phyloP scores from a whole-genome alignment of 2,113 vertebrate genomes.

The Oncorhynchus clarkii region DNA sequence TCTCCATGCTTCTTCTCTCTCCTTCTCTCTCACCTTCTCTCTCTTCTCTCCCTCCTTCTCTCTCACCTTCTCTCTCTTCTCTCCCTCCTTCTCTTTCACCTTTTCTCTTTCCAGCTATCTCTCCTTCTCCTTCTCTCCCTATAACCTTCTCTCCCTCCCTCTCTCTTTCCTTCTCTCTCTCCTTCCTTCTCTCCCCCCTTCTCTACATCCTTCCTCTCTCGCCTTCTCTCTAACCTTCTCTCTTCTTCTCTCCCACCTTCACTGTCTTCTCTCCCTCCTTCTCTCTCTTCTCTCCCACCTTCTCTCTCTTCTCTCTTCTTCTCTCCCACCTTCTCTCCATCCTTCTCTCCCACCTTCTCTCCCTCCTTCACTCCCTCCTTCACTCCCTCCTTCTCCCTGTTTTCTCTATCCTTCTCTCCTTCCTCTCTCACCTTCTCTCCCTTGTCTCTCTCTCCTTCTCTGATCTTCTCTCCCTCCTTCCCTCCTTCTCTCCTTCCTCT shows the following conservation, averaged over 20 bases:
- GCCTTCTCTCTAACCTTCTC: no score
- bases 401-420: background rate
- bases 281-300: no score
- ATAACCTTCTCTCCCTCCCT: background rate
- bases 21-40: no score
- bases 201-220: background rate
- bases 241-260: no score
- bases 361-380: background rate
- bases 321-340: background rate
- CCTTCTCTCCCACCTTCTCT: background rate
- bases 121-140: background rate
- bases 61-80: background rate
- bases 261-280: no score
- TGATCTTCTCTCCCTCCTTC: no score
- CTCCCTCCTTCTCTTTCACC: background rate
- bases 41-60: background rate
- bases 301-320: background rate
- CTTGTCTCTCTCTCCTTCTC: conserved; percentile 17
- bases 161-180: conserved; percentile 24
- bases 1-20: background rate
- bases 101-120: no score
- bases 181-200: background rate
- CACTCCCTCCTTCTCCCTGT: background rate
- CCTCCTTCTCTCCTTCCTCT: background rate
- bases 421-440: conserved; percentile 2